phyloP scores from a whole-genome alignment of 2,113 vertebrate species.

The Puntigrus tetrazona region DNA sequence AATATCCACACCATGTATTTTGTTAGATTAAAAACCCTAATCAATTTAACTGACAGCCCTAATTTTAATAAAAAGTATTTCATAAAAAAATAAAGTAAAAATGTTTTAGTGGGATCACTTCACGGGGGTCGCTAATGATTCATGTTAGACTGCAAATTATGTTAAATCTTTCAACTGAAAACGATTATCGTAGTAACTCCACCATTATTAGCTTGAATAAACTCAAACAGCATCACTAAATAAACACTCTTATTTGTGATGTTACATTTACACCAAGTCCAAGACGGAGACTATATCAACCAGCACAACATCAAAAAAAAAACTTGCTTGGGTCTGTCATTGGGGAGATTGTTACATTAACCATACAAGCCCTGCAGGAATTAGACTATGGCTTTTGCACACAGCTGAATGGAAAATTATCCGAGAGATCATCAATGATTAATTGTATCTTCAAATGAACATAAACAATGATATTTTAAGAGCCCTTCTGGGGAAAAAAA shows the following conservation, averaged over 20 bases:
- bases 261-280: background rate
- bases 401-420: background rate
- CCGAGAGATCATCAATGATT: background rate
- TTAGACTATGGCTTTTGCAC: background rate
- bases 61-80: too few species aligned
- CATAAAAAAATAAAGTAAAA: too few species aligned
- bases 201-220: background rate
- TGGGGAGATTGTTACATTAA: background rate
- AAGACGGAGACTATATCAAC: background rate
- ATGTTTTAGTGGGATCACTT: too few species aligned
- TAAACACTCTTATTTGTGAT: background rate
- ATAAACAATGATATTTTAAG: conserved; percentile 16
- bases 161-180: background rate
- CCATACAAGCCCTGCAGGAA: background rate
- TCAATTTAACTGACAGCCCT: too few species aligned
- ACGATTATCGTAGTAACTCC: background rate
- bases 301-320: background rate
- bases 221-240: background rate
- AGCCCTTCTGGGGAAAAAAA: background rate
- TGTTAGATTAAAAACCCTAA: too few species aligned
- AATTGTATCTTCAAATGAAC: background rate
- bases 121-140: too few species aligned
- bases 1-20: too few species aligned
- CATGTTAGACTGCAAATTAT: too few species aligned
- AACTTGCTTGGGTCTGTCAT: background rate